Evolutionary conservation across 2,888 invertebrate species (phyloP), one percentile per base, ranked within the genome.

Genomic region (Idaea straminata): DNA sequence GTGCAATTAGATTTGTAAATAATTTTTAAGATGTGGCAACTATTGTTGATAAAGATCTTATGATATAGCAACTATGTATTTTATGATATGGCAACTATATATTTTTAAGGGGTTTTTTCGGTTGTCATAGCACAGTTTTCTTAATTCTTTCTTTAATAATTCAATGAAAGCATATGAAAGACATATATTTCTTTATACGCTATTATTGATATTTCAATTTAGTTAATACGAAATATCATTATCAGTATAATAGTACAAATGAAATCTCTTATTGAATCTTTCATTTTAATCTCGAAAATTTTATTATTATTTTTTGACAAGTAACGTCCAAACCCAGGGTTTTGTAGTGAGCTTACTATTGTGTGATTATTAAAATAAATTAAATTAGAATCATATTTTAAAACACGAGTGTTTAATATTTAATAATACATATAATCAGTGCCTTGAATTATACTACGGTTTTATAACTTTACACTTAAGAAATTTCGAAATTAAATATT

Each of bases 1-100:
- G 47, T 47, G 47, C 47, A 47, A 59, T 61, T 47, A 47, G 10
- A 47, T 47, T 47, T 47, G 47, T 47, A 47, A 47, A 47, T 47
- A 47, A 13, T 47, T 6, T 36, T 47, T 47, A 47, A 47, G 47
- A 47, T 47, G 13, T 10, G 6, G 10, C 47, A 47, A 47, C 47
- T 47, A 47, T 47, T 25, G 25, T 25, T 25, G 25, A 25, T 25
- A 25, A 25, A 25, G 25, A 25, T 25, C 25, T 25, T 25, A 25
- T 25, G 25, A 25, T 47, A 47, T 10, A 0, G 10, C 47, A 47
- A 47, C 47, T 47, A 47, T 47, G 3, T 47, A 47, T 47, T 10
- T 47, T 7, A n/a, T n/a, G n/a, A 25, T 47, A 47, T 10, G 6
- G 10, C 47, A 47, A 47, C 47, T 47, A 47, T 47, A 7, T 47